phyloP scores from a whole-genome alignment of 1,140 invertebrate species.

The Ips nitidus region DNA sequence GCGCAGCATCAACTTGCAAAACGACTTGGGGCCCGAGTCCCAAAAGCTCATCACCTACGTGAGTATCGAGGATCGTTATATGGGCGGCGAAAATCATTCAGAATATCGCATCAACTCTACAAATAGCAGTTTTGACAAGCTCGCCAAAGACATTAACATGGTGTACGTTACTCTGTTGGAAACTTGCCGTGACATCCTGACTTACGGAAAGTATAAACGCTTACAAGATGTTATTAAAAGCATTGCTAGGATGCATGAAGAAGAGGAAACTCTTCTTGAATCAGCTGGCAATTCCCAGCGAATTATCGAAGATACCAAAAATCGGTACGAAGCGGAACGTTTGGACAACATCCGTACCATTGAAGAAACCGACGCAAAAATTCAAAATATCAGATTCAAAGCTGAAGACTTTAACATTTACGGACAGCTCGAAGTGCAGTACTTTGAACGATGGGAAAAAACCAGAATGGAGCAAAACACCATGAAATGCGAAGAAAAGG shows the following conservation, averaged over 20 bases:
- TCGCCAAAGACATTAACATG: conserved; percentile 33
- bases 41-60: background rate
- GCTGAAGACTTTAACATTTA: conserved; percentile 33
- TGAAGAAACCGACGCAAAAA: conserved; percentile 36
- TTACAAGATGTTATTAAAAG: conserved; percentile 8
- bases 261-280: conserved; percentile 31
- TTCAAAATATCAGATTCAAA: conserved; percentile 32
- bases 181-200: conserved; percentile 16
- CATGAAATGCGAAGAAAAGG: conserved; percentile 30
- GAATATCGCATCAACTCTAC: conserved; percentile 23
- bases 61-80: conserved; percentile 31
- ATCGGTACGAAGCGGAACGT: conserved; percentile 27
- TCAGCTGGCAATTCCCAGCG: conserved; percentile 22
- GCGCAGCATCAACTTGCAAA: conserved; percentile 21
- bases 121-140: conserved; percentile 34
- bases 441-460: conserved; percentile 35
- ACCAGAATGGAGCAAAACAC: conserved; percentile 33
- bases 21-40: conserved; percentile 9
- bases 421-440: conserved; percentile 18
- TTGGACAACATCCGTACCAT: conserved; percentile 35
- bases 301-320: conserved; percentile 26
- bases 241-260: conserved; percentile 26
- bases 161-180: conserved; percentile 22
- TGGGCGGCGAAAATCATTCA: conserved; percentile 34
- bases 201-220: conserved; percentile 3